phyloP scores from a whole-genome alignment of 2,888 invertebrate species.

The Chloroclystis v-ata region DNA sequence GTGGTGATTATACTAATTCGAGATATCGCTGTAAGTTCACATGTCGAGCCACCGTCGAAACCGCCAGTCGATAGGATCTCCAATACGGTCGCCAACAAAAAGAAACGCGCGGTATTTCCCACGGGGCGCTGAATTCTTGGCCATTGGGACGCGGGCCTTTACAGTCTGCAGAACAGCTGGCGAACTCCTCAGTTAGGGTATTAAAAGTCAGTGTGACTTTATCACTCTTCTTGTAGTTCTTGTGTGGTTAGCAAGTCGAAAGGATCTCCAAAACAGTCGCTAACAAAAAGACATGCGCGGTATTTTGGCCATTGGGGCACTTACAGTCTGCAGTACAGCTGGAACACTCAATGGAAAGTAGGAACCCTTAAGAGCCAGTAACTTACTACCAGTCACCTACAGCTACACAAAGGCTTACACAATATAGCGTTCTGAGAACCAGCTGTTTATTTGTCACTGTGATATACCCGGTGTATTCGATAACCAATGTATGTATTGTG shows the following conservation, averaged over 20 bases:
- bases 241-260: too few relatives aligned
- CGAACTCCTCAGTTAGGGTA: not conserved
- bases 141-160: constrained; percentile 16
- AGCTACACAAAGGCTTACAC: too few relatives aligned
- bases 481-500: constrained; percentile 4
- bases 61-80: constrained; percentile 58
- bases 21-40: not conserved
- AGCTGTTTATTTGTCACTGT: constrained; percentile 10
- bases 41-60: constrained; percentile 17
- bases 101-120: constrained; percentile 70
- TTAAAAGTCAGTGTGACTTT: too few relatives aligned
- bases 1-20: not conserved
- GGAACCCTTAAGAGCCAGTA: too few relatives aligned
- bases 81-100: constrained; percentile 53
- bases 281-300: too few relatives aligned
- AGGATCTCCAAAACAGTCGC: too few relatives aligned
- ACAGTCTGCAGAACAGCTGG: constrained; percentile 7
- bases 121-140: constrained; percentile 57
- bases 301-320: too few relatives aligned
- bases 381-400: too few relatives aligned
- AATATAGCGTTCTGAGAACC: not conserved
- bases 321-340: too few relatives aligned
- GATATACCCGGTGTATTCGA: constrained; percentile 12
- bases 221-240: too few relatives aligned
- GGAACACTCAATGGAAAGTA: too few relatives aligned